A percentile compares a stretch with the other conserved stretches of the same genome.
These are phyloP conservation scores for Sebastiscus tertius DNA, from an alignment of 2,797 vertebrate genomes.

Conservation along the genomic window DNA sequence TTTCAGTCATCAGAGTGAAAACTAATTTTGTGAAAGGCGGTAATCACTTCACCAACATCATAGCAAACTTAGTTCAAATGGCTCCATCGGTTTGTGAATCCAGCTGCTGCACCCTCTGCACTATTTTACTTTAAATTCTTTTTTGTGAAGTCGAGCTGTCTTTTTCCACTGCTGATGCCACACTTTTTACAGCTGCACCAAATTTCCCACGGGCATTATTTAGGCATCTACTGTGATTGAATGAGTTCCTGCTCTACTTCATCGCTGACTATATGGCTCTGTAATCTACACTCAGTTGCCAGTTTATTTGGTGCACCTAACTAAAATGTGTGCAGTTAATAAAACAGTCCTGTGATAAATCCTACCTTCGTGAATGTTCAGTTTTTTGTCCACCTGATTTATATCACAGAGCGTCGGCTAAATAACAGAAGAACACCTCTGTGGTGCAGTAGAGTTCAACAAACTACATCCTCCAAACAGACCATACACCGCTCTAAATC, in stretches of 20 bases:
- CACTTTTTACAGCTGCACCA: constrained; percentile 18
- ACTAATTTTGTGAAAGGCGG: neutral
- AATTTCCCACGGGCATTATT: constrained; percentile 37
- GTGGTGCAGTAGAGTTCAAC: neutral
- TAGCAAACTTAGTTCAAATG: neutral
- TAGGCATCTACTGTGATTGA: constrained; percentile 16
- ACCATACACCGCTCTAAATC: neutral
- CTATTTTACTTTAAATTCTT: neutral
- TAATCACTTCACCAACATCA: neutral
- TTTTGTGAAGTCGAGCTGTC: neutral
- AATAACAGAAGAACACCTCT: neutral
- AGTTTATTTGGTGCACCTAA: neutral
- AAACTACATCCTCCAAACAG: neutral
- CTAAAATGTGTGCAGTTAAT: neutral
- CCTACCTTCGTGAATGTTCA: neutral
- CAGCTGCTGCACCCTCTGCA: neutral
- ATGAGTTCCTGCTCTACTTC: constrained; percentile 20
- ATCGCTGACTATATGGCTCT: neutral
- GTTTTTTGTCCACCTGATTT: neutral
- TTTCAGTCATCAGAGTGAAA: neutral
- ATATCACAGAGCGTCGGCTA: neutral
- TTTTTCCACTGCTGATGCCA: constrained; percentile 8
- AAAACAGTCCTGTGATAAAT: neutral
- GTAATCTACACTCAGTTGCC: neutral
- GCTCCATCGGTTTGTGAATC: neutral